These are phyloP conservation scores for Torymus texanus DNA, from an alignment of 2,888 invertebrate species.

Conservation along the genomic window DNA sequence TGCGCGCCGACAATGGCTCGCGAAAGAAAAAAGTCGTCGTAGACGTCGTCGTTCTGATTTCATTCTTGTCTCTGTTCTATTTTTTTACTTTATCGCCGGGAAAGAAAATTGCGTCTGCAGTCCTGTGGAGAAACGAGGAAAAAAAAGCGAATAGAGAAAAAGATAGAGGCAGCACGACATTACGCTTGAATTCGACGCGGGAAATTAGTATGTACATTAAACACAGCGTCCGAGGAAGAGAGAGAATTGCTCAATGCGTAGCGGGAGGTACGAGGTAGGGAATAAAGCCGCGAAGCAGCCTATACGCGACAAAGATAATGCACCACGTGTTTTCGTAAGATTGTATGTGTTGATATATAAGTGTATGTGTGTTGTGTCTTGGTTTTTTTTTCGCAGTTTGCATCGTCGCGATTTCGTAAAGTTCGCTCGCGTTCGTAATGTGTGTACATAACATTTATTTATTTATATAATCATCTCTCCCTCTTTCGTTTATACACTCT, in stretches of 20 bases:
- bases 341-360: background rate
- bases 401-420: no score
- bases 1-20: no score
- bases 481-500: slow-evolving; percentile 3
- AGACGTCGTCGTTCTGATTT: no score
- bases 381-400: no score
- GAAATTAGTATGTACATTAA: slow-evolving; percentile 8
- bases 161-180: background rate
- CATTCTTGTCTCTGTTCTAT: no score
- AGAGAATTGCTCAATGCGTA: slow-evolving; percentile 9
- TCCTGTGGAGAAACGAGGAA: background rate
- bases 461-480: slow-evolving; percentile 3
- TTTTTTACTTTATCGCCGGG: no score
- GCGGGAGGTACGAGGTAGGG: slow-evolving; percentile 16
- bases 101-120: no score
- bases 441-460: background rate
- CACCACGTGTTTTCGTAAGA: no score
- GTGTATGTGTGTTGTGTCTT: background rate
- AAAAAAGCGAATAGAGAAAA: background rate
- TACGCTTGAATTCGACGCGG: background rate
- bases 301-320: background rate
- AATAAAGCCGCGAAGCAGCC: slow-evolving; percentile 38
- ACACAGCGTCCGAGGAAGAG: background rate
- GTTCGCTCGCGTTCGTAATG: background rate
- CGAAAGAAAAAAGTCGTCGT: no score